Base-by-base conservation (phyloP, 2,113 vertebrate species). In the Anguilla japonica region DNA sequence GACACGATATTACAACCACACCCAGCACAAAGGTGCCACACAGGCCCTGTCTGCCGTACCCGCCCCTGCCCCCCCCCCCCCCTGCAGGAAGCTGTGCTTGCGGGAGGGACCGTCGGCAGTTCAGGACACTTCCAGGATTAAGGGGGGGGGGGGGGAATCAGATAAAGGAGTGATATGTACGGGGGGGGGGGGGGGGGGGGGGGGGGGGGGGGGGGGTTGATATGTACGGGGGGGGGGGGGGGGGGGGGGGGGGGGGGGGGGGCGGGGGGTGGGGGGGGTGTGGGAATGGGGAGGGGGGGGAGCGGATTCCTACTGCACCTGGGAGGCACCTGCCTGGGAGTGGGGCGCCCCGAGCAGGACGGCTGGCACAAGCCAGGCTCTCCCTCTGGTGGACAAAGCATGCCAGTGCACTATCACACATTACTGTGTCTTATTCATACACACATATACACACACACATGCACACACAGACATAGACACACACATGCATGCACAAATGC, bases 101-200 rank as follows among this genome's bases (percentile, higher is more conserved):
- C 95, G 93, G 90, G 93, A 88, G 88, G 94, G 95, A 93, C 96
- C 94, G 95, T 93, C 93, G 95, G 96, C 94, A 96, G 91, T 89
- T 91, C 92, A 92, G 93, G 94, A 96, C 96, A 95, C 94, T 96
- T 95, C 94, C 88, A 94, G 97, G 97, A 97, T 98, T 97, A 97
- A 94, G 93, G 94, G 34, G 34, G 95, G 95, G 96, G 93, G 94
- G 95, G 95, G 96, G 96, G 97, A 96, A 97, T 97, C 96, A 97
- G 97, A 97, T 96, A 96, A 96, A 91, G 93, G 94, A 95, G 92
- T 95, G 95, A 93, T 90, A 92, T 93, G 93, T 91, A 79, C 92
- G 79, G 84, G 93, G 91, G 87, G 92, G 91, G 92, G 93, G 0
- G 34, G 34, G 34, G 34, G 34, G 34, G n/a, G 34, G 34, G 34